Evolutionary conservation across 53 echinoderm and acorn worm genomes (phyloP).

Genomic region (Mesocentrotus franciscanus): DNA sequence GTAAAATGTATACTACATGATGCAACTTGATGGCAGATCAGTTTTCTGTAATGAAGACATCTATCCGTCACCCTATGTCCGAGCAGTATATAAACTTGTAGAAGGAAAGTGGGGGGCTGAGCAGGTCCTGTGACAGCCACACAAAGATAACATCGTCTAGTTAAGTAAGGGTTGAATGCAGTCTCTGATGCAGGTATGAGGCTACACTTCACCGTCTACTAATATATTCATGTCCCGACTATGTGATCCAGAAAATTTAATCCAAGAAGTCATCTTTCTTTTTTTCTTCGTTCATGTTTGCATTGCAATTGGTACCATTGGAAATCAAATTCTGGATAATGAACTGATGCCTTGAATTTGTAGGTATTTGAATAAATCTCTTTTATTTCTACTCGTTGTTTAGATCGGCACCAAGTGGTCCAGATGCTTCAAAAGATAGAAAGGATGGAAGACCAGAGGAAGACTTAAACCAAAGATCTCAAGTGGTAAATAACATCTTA

Average conservation of each 20-base stretch:
- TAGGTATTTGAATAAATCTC: background rate
- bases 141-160: too few species aligned
- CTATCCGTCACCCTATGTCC: constrained; percentile 75
- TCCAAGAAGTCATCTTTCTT: too few species aligned
- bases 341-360: background rate
- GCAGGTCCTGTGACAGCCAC: too few species aligned
- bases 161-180: too few species aligned
- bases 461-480: constrained; percentile 17
- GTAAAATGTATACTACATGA: constrained; percentile 48
- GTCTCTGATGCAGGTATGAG: too few species aligned
- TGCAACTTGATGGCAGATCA: constrained; percentile 50
- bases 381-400: background rate
- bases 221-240: background rate
- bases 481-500: constrained; percentile 30
- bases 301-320: background rate
- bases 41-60: constrained; percentile 61
- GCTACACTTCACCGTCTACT: too few species aligned
- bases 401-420: background rate
- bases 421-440: constrained; percentile 31
- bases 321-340: background rate
- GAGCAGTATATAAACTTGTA: background rate
- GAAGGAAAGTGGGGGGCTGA: too few species aligned
- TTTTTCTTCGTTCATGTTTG: background rate
- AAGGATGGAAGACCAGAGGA: constrained; percentile 50
- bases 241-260: background rate